Percentiles rank a stretch among this genome's conserved stretches.
These are phyloP conservation scores for Gryon sp. DNA, from an alignment of 1,140 invertebrate genomes.

Conservation along the genomic window DNA sequence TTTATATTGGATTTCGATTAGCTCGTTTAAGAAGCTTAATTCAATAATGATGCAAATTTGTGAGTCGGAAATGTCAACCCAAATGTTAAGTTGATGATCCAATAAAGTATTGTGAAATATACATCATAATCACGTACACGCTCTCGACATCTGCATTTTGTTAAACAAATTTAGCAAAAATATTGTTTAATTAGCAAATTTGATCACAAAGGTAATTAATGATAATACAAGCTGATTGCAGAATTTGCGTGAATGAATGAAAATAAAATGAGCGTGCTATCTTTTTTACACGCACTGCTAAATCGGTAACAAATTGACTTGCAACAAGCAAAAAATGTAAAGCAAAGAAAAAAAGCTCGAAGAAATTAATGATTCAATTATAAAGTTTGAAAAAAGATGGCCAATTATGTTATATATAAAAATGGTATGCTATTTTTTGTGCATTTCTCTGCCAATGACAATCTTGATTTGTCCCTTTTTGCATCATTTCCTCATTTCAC, in stretches of 20 bases:
- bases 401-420: too few relatives aligned
- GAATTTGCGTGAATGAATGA: background rate
- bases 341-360: too few relatives aligned
- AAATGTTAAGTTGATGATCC: constrained; percentile 40
- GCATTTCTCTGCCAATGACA: too few relatives aligned
- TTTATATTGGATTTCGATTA: constrained; percentile 7
- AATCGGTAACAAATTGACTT: constrained; percentile 28
- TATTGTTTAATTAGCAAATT: background rate
- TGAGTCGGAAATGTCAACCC: constrained; percentile 40
- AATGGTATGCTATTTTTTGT: too few relatives aligned
- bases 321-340: too few relatives aligned
- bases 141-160: too few relatives aligned
- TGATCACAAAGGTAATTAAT: constrained; percentile 3
- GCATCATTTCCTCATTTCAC: constrained; percentile 26
- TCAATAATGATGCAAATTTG: constrained; percentile 18
- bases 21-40: constrained; percentile 11
- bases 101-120: constrained; percentile 30
- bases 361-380: too few relatives aligned
- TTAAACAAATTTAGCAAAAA: constrained; percentile 8
- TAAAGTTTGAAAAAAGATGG: too few relatives aligned
- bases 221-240: background rate
- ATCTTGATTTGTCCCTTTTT: constrained; percentile 23
- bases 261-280: background rate
- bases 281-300: background rate
- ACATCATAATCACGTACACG: too few relatives aligned